These are phyloP conservation scores for Hydrozoanthus gracilis DNA, from an alignment of 92 coral and sea anemone genomes.

Conservation along the genomic window DNA sequence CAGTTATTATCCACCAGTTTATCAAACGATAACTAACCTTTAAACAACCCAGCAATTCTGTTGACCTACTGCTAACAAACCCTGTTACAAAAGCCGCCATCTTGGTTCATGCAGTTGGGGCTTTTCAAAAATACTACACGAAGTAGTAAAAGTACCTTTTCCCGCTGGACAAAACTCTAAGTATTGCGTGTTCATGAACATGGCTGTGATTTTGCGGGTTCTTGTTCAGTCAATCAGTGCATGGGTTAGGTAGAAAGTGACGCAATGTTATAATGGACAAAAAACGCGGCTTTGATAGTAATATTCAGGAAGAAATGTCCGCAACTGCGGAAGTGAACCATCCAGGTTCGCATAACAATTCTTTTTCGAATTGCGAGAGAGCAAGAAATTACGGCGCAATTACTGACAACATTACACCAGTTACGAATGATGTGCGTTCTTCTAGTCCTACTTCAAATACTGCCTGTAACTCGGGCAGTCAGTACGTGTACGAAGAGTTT, in stretches of 20 bases:
- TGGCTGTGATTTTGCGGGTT: not conserved
- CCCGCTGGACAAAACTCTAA: not conserved
- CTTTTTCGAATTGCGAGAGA: not conserved
- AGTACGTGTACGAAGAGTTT: constrained; percentile 52
- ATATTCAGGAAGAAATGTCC: constrained; percentile 5
- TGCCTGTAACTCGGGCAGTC: not conserved
- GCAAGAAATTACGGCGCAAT: not conserved
- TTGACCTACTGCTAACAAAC: not conserved
- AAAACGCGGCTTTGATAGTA: not conserved
- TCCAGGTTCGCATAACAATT: not conserved
- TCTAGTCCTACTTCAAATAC: not conserved
- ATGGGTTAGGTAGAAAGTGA: not conserved
- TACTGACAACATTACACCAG: not conserved
- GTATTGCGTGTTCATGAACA: not conserved
- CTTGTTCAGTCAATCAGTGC: not conserved
- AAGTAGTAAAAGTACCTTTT: not conserved
- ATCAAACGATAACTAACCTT: not conserved
- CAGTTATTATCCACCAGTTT: not conserved
- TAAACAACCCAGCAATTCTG: constrained; percentile 1
- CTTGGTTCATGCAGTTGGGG: not conserved
- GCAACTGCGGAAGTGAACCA: constrained; percentile 15
- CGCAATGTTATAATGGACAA: not conserved
- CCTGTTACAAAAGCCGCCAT: constrained; percentile 33
- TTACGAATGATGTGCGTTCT: not conserved
- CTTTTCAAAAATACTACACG: not conserved